Evolutionary conservation across 2,797 vertebrate species (phyloP).

Genomic region (Myripristis murdjan): DNA sequence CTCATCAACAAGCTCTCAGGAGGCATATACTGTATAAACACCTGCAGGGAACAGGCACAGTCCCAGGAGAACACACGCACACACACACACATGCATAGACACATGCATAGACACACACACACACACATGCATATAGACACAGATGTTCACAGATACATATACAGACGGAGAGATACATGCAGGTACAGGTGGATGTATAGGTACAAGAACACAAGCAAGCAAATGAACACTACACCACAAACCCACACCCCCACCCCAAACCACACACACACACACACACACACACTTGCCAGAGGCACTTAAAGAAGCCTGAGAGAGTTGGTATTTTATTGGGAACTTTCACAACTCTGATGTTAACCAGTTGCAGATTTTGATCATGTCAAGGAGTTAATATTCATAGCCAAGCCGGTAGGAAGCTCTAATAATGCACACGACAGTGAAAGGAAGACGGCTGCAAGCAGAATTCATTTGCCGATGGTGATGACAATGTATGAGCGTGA

Average conservation of each 20-base stretch:
- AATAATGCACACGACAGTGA: conserved; percentile 21
- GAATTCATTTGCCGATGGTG: conserved; percentile 39
- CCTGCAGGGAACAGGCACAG: conserved; percentile 56
- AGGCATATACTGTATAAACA: conserved; percentile 57
- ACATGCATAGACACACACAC: conserved; percentile 27
- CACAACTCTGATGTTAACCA: conserved; percentile 9
- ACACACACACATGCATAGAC: conserved; percentile 22
- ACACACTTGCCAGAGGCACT: conserved; percentile 25
- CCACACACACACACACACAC: conserved; percentile 22
- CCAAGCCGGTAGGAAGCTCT: neutral
- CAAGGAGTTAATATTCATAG: neutral
- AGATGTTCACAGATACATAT: neutral
- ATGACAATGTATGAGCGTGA: conserved; percentile 16
- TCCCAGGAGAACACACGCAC: conserved; percentile 26
- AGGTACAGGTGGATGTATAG: neutral
- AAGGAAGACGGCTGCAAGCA: conserved; percentile 12
- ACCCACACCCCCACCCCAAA: conserved; percentile 13
- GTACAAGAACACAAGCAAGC: too few relatives aligned
- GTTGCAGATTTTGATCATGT: neutral
- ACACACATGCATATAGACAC: too few relatives aligned
- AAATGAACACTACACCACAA: too few relatives aligned
- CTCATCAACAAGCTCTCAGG: conserved; percentile 51
- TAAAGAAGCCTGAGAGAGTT: conserved; percentile 32
- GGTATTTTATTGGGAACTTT: conserved; percentile 19
- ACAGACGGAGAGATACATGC: conserved; percentile 15